Evolutionary conservation across 2,888 invertebrate genomes (phyloP).

Genomic region (Galeruca laticollis): DNA sequence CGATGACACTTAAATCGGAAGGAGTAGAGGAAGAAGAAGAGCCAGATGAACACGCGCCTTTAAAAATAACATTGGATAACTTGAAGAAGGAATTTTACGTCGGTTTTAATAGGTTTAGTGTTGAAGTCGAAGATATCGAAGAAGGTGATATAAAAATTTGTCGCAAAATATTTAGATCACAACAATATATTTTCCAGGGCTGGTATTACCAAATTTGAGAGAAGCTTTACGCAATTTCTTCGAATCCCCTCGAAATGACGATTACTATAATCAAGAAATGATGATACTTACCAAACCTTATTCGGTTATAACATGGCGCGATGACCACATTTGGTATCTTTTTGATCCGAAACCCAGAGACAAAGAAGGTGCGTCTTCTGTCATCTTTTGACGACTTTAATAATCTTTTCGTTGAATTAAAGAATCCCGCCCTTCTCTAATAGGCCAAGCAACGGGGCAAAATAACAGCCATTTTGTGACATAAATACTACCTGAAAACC

Average conservation of each 20-base stretch:
- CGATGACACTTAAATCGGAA: slow-evolving; percentile 20
- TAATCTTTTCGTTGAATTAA: no score
- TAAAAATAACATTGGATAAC: slow-evolving; percentile 55
- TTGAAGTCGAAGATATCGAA: slow-evolving; percentile 48
- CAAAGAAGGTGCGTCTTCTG: slow-evolving; percentile 50
- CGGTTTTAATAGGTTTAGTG: slow-evolving; percentile 60
- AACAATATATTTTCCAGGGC: slow-evolving; percentile 40
- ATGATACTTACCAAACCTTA: slow-evolving; percentile 57
- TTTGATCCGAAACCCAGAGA: slow-evolving; percentile 64
- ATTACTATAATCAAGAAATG: slow-evolving; percentile 46
- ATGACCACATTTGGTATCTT: slow-evolving; percentile 57
- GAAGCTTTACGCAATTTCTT: slow-evolving; percentile 47
- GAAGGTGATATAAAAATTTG: slow-evolving; percentile 44
- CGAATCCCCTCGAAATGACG: slow-evolving; percentile 39
- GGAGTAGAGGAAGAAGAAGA: slow-evolving; percentile 41
- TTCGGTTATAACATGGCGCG: slow-evolving; percentile 61
- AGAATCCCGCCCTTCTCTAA: no score
- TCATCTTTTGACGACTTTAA: no score
- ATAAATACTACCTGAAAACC: no score
- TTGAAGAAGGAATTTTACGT: slow-evolving; percentile 60
- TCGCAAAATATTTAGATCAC: not conserved
- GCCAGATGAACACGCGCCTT: slow-evolving; percentile 15
- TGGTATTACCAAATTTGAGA: slow-evolving; percentile 48
- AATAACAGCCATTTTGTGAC: no score
- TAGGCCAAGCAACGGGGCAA: no score